Evolutionary conservation across 2,888 invertebrate genomes (phyloP), one percentile per base, ranked within the genome.

Genomic region (Eugnorisma glareosa): DNA sequence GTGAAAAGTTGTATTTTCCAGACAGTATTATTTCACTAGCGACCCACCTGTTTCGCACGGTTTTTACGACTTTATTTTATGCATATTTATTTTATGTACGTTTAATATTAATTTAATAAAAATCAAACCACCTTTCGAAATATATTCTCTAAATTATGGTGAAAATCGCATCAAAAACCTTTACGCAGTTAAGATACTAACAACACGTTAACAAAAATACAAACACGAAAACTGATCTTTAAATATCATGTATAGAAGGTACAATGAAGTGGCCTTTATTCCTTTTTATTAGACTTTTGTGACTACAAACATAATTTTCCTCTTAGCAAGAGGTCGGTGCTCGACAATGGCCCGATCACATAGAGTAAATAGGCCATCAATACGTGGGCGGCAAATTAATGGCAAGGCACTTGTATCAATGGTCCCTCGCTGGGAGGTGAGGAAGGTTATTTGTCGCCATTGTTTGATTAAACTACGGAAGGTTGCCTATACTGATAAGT

Each of bases 381-480:
- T 48, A 68, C 3, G 51, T 75, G 48, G 75, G 35, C n/a, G 51
- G 18, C 10, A 75, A 67, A 31, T 64, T 51, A 66, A 80, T 76
- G 31, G 43, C 3, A 28, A 43, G 15, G 43, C 43, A 69, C 64
- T 80, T 59, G 43, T 51, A 24, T 59, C 37, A 75, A 64, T 48
- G n/a, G 18, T 11, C 45, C 37, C 24, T 45, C 24, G 21, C 24
- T 67, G 45, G 48, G 64, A 43, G 35, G 57, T 13, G 37, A 31
- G 21, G 8, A 18, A 45, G 15, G 43, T 45, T 71, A 73, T 79
- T 73, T 43, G 40, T 59, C 40, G 15, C 35, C 40, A 51, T 31
- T 68, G 18, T 76, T 35, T 59, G 21, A 81, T 81, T 54, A 63
- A 66, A 21, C 15, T 15, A 24, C n/a, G 48, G n/a, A 43, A 79